phyloP scores from a whole-genome alignment of 2,888 invertebrate genomes.

The Diarsia brunnea region DNA sequence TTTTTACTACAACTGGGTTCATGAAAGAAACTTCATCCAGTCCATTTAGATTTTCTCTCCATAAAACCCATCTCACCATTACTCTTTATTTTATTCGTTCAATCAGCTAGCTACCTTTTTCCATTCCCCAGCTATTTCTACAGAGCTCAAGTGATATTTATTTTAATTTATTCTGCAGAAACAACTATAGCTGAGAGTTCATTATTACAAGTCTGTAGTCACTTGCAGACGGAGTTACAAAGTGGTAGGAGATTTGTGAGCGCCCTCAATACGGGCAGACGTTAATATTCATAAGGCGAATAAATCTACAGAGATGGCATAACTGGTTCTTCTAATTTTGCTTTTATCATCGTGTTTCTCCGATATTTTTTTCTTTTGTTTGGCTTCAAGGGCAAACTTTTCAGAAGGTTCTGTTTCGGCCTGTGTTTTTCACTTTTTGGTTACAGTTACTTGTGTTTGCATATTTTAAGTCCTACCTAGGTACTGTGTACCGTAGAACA shows the following conservation, averaged over 20 bases:
- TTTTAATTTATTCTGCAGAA: constrained; percentile 73
- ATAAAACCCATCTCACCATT: neutral
- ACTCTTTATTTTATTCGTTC: constrained; percentile 13
- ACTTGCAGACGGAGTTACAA: constrained; percentile 76
- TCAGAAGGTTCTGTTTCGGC: neutral
- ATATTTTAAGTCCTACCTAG: neutral
- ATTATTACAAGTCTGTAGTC: constrained; percentile 72
- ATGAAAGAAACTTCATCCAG: neutral
- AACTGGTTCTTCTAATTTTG: constrained; percentile 30
- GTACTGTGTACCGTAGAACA: neutral
- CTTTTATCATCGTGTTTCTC: constrained; percentile 22
- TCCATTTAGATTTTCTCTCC: neutral
- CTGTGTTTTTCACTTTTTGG: neutral
- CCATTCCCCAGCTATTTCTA: constrained; percentile 25
- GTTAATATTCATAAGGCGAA: constrained; percentile 67
- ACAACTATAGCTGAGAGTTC: constrained; percentile 72
- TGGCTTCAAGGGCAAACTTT: neutral
- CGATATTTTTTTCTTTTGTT: neutral
- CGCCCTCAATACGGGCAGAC: constrained; percentile 74
- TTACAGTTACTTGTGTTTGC: neutral
- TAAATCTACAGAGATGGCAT: constrained; percentile 36
- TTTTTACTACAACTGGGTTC: neutral
- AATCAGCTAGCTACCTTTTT: constrained; percentile 25
- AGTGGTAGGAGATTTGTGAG: constrained; percentile 78
- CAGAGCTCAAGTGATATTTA: constrained; percentile 66